A percentile compares a stretch with the other conserved stretches of the same genome.
Evolutionary conservation across 2,113 vertebrate species (phyloP).

Genomic region (Diphyllodes magnificus): DNA sequence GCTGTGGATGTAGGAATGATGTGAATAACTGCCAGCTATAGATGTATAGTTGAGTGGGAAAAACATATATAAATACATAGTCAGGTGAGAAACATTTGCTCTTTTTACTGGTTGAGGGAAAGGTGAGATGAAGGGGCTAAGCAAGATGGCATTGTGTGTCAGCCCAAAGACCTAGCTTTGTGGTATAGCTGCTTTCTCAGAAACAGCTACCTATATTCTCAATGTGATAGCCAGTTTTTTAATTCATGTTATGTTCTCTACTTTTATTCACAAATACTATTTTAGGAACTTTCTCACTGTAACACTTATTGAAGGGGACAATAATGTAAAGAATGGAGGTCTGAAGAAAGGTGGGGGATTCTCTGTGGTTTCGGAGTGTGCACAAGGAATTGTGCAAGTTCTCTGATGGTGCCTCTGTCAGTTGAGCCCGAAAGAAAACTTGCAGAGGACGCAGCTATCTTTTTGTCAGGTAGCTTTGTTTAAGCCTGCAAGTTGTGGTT

Average conservation of each 20-base stretch:
- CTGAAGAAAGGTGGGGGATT: neutral
- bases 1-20: neutral
- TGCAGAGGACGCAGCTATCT: neutral
- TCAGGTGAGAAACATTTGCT: neutral
- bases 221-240: neutral
- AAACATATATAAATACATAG: neutral
- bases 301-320: neutral
- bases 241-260: neutral
- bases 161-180: neutral
- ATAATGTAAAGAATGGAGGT: neutral
- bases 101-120: neutral
- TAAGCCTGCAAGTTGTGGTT: neutral
- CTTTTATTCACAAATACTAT: neutral
- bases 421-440: neutral
- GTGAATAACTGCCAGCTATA: neutral
- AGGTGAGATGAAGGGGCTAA: neutral
- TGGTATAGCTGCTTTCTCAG: neutral
- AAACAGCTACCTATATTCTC: neutral
- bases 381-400: neutral
- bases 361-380: neutral
- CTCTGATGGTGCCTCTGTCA: neutral
- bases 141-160: neutral
- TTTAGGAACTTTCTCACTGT: neutral
- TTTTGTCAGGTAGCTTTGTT: neutral
- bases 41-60: neutral